Percentiles rank a stretch among this genome's conserved stretches.
These are phyloP conservation scores for Hippocampus kuda DNA, from an alignment of 2,797 vertebrate species.

Conservation along the genomic window DNA sequence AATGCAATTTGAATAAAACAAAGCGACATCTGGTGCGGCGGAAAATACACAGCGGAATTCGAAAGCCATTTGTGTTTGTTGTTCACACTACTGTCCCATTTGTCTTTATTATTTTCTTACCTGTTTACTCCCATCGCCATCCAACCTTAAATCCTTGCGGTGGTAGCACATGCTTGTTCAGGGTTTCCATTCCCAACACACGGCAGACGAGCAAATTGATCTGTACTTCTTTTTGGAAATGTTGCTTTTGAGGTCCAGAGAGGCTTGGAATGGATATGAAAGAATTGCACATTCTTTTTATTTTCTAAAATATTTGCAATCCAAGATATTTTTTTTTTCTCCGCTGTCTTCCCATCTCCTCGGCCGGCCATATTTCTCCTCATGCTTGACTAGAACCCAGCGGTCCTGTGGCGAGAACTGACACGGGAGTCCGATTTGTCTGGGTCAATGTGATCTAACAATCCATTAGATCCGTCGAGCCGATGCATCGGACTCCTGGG, in stretches of 20 bases:
- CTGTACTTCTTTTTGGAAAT: not conserved
- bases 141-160: too few species aligned
- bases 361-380: not conserved
- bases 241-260: not conserved
- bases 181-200: too few species aligned
- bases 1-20: too few species aligned
- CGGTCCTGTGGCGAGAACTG: slow-evolving; percentile 37
- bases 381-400: slow-evolving; percentile 23
- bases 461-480: slow-evolving; percentile 58
- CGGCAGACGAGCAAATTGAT: not conserved
- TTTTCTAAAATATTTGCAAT: not conserved
- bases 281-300: not conserved
- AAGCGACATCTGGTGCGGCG: too few species aligned
- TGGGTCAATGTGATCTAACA: slow-evolving; percentile 51
- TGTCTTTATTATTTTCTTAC: too few species aligned
- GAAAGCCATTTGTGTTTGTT: too few species aligned
- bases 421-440: slow-evolving; percentile 55
- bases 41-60: too few species aligned
- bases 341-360: slow-evolving; percentile 6
- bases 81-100: too few species aligned
- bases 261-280: not conserved
- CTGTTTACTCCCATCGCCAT: too few species aligned
- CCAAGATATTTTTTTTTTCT: not conserved
- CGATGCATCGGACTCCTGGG: slow-evolving; percentile 46
- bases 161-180: too few species aligned